Percentiles rank a stretch among this genome's conserved stretches.
Conservation (phyloP, 2,797 vertebrate species). For the Sebastes nivosus region DNA sequence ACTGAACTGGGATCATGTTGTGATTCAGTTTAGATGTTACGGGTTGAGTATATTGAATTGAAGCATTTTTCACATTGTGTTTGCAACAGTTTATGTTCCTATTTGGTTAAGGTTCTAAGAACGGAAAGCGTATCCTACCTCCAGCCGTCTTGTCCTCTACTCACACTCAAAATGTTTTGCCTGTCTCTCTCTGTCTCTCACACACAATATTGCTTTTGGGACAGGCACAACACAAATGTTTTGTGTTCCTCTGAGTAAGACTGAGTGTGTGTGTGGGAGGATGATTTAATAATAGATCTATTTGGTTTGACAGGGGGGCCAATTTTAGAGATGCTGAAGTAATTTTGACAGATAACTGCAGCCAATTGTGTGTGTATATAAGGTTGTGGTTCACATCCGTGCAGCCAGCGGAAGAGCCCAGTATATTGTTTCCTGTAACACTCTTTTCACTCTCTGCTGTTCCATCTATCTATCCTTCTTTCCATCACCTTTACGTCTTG, state of each 20-base stretch:
- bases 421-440: not conserved
- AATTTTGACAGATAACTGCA: not conserved
- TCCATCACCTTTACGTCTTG: not conserved
- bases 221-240: conserved; percentile 51
- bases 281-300: conserved; percentile 13
- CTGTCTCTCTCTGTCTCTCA: not conserved
- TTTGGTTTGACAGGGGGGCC: not conserved
- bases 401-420: not conserved
- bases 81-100: conserved; percentile 34
- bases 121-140: not conserved
- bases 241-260: conserved; percentile 39
- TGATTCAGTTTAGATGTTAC: not conserved
- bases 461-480: too few species aligned
- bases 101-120: conserved; percentile 14
- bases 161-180: not conserved
- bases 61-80: not conserved
- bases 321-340: conserved; percentile 12
- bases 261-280: not conserved
- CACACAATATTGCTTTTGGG: conserved; percentile 44
- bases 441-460: not conserved
- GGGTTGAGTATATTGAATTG: not conserved
- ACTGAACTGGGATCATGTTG: not conserved
- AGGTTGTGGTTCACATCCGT: not conserved
- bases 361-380: not conserved
- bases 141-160: conserved; percentile 16